Conservation (phyloP, 2,888 invertebrate genomes). For the Hirtodrosophila histrioides region DNA sequence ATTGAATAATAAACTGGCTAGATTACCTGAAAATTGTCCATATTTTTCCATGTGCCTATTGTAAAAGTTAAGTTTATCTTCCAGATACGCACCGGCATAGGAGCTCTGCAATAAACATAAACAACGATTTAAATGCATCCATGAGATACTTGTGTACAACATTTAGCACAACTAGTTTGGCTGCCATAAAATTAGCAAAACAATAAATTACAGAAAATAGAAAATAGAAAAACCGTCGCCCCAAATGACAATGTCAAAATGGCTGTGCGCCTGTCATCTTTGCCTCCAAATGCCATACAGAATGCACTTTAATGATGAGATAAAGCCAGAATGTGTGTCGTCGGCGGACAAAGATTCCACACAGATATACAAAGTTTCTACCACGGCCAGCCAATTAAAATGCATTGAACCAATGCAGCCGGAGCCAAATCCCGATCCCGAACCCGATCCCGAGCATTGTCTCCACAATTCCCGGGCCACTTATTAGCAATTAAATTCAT, state of each 20-base stretch:
- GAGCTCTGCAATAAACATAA: slow-evolving; percentile 75
- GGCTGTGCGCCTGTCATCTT: slow-evolving; percentile 56
- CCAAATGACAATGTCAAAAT: slow-evolving; percentile 65
- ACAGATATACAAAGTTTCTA: slow-evolving; percentile 6
- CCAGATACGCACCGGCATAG: slow-evolving; percentile 83
- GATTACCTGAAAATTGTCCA: slow-evolving; percentile 83
- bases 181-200: slow-evolving; percentile 34
- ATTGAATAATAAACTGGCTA: background rate
- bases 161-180: background rate
- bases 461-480: slow-evolving; percentile 41
- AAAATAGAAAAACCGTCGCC: slow-evolving; percentile 35
- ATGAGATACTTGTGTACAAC: slow-evolving; percentile 10
- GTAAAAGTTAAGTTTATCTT: slow-evolving; percentile 83
- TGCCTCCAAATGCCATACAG: slow-evolving; percentile 56
- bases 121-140: slow-evolving; percentile 12
- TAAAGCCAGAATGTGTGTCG: slow-evolving; percentile 74
- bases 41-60: slow-evolving; percentile 82
- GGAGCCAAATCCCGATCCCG: slow-evolving; percentile 2
- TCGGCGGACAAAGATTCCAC: slow-evolving; percentile 27
- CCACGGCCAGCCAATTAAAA: slow-evolving; percentile 81
- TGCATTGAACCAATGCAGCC: slow-evolving; percentile 78
- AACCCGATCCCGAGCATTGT: slow-evolving; percentile 47
- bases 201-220: slow-evolving; percentile 43
- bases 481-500: slow-evolving; percentile 84
- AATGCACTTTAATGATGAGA: slow-evolving; percentile 78